phyloP scores from a whole-genome alignment of 2,888 invertebrate genomes.

The Ctenicera cuprea region DNA sequence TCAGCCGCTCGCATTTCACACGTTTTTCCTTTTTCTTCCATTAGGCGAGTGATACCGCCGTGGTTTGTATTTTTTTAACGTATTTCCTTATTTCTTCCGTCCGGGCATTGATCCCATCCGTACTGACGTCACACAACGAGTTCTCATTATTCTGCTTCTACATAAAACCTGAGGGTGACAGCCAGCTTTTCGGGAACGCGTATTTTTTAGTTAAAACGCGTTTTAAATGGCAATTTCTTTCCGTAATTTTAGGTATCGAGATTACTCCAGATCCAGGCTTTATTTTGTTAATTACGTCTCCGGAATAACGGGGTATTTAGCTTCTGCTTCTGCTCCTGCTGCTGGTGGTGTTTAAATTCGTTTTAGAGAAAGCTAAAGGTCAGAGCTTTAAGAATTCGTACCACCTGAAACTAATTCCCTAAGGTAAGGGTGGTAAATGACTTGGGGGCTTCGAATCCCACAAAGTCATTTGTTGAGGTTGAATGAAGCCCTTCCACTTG shows the following conservation, averaged over 20 bases:
- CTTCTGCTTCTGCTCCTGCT: background rate
- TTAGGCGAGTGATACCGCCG: constrained; percentile 61
- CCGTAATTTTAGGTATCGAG: constrained; percentile 24
- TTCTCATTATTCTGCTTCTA: constrained; percentile 57
- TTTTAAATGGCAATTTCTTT: constrained; percentile 28
- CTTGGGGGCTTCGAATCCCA: constrained; percentile 43
- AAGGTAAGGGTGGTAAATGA: constrained; percentile 44
- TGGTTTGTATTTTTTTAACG: constrained; percentile 62
- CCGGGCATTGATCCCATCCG: constrained; percentile 59
- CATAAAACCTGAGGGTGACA: constrained; percentile 46
- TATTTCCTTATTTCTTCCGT: constrained; percentile 66
- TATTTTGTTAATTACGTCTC: constrained; percentile 23
- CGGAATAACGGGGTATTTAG: background rate
- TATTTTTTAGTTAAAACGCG: constrained; percentile 23
- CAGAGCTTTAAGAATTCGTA: constrained; percentile 36
- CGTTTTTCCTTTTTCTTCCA: constrained; percentile 64
- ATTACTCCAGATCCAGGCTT: constrained; percentile 16
- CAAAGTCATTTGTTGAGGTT: constrained; percentile 43
- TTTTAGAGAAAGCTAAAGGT: constrained; percentile 19
- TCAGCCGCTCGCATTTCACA: constrained; percentile 60
- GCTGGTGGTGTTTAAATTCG: constrained; percentile 7
- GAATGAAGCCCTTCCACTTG: constrained; percentile 31
- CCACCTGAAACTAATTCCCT: constrained; percentile 48
- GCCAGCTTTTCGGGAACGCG: constrained; percentile 31
- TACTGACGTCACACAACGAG: constrained; percentile 51